phyloP scores from a whole-genome alignment of 2,888 invertebrate genomes.

The Nudaria mundana region DNA sequence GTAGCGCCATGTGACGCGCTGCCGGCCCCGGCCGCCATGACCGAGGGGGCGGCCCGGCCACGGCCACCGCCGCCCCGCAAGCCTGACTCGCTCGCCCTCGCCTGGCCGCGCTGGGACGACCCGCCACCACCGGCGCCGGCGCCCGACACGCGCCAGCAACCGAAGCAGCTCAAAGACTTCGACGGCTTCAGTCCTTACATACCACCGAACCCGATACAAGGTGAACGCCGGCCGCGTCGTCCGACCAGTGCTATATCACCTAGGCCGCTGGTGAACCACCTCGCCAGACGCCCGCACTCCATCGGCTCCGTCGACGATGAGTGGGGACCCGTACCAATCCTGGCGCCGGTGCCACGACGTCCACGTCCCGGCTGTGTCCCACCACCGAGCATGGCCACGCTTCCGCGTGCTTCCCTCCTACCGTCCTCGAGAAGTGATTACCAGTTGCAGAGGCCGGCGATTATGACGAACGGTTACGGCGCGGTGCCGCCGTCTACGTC shows the following conservation, averaged over 20 bases:
- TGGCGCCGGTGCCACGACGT: constrained; percentile 79
- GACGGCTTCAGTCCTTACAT: constrained; percentile 80
- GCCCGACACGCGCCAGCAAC: constrained; percentile 47
- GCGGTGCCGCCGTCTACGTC: constrained; percentile 75
- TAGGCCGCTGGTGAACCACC: constrained; percentile 51
- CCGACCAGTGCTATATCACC: constrained; percentile 79
- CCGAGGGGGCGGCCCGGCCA: constrained; percentile 74
- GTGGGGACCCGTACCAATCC: constrained; percentile 71
- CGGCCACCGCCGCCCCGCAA: constrained; percentile 78
- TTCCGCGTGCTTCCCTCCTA: constrained; percentile 73
- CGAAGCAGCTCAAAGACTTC: constrained; percentile 54
- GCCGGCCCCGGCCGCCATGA: constrained; percentile 64
- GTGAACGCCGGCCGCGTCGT: constrained; percentile 60
- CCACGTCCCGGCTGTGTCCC: constrained; percentile 72
- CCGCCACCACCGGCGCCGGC: constrained; percentile 78
- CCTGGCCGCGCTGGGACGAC: constrained; percentile 70
- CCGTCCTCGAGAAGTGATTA: constrained; percentile 84
- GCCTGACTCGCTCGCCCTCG: constrained; percentile 66
- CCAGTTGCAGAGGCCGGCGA: constrained; percentile 80
- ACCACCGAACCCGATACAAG: constrained; percentile 69
- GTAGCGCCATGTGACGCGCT: constrained; percentile 49
- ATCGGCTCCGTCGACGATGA: constrained; percentile 77
- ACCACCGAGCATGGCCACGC: constrained; percentile 66
- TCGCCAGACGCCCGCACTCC: constrained; percentile 81
- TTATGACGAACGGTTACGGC: constrained; percentile 75